Evolutionary conservation across 2,113 vertebrate species (phyloP).

Genomic region (Varanus salvator): DNA sequence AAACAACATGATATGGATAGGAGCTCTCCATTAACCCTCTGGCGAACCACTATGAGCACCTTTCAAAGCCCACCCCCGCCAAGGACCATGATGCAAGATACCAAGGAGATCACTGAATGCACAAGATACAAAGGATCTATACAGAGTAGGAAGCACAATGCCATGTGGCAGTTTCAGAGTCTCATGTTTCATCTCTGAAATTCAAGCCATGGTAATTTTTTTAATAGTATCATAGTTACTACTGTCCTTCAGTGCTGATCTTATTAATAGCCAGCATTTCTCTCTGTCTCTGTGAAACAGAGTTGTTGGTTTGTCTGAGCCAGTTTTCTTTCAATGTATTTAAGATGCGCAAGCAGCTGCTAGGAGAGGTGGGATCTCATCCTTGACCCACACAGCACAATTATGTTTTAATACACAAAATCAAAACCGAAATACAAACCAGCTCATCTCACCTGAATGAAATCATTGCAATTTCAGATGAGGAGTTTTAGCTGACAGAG

Average conservation of each 20-base stretch:
- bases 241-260: neutral
- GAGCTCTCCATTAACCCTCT: no score
- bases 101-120: neutral
- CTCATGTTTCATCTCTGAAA: neutral
- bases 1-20: no score
- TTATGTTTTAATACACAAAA: neutral
- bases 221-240: neutral
- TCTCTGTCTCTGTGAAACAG: neutral
- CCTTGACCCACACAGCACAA: neutral
- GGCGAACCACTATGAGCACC: no score
- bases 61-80: no score
- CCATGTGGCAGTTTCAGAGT: rapidly evolving
- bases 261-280: neutral
- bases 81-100: no score
- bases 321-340: neutral
- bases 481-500: neutral
- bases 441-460: neutral
- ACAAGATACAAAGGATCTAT: neutral
- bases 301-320: neutral
- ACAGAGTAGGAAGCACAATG: neutral
- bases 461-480: neutral
- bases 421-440: neutral
- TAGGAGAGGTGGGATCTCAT: neutral
- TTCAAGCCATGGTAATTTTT: neutral
- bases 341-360: neutral